Conservation (phyloP, 2,888 invertebrate genomes). For the Leptinotarsa haldemani region DNA sequence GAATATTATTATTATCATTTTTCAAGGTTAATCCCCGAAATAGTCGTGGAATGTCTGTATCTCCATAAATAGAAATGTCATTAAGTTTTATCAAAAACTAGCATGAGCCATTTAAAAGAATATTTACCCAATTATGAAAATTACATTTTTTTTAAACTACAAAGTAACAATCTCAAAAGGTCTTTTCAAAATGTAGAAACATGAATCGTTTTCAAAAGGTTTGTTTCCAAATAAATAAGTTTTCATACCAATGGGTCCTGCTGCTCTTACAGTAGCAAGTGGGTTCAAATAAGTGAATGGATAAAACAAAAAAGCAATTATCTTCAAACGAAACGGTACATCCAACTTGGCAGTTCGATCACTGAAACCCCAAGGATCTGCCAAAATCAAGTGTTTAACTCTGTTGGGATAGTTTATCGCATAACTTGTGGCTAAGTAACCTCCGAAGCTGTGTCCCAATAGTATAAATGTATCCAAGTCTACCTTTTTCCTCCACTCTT, state of each 20-base stretch:
- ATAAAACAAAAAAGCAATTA: slow-evolving; percentile 79
- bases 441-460: slow-evolving; percentile 94
- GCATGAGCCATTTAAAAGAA: no score
- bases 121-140: no score
- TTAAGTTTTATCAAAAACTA: no score
- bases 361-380: slow-evolving; percentile 87
- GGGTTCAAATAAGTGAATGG: slow-evolving; percentile 82
- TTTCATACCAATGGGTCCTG: slow-evolving; percentile 81
- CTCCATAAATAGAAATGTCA: no score
- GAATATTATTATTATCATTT: no score
- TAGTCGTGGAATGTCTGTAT: no score
- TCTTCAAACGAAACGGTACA: slow-evolving; percentile 83
- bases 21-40: no score
- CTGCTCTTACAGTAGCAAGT: slow-evolving; percentile 88
- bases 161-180: no score
- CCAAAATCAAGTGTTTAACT: slow-evolving; percentile 90
- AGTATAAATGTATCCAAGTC: slow-evolving; percentile 86
- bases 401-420: slow-evolving; percentile 85
- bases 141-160: no score
- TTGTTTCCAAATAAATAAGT: not conserved
- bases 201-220: no score
- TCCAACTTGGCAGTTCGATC: slow-evolving; percentile 71
- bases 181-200: no score
- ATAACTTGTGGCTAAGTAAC: slow-evolving; percentile 88
- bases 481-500: slow-evolving; percentile 92